Conservation (phyloP, 2,888 invertebrate genomes). For the Drosophila koepferae region DNA sequence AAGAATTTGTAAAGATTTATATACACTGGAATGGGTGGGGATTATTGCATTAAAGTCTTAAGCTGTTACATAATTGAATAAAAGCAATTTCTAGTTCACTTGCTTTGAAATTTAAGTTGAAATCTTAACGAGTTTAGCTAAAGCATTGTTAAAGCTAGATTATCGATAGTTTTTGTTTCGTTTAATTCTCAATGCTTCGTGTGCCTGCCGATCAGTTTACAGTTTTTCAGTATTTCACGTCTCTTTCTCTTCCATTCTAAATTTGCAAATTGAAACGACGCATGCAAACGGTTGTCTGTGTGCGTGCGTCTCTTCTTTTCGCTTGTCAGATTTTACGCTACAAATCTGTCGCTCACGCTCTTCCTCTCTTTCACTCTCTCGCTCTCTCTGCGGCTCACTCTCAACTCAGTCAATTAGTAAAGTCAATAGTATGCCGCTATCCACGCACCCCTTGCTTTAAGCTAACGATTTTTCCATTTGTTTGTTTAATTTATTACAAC, state of each 20-base stretch:
- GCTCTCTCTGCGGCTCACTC: constrained; percentile 4
- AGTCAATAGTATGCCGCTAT: constrained; percentile 65
- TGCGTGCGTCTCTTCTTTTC: constrained; percentile 12
- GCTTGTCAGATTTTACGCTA: constrained; percentile 30
- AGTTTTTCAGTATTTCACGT: constrained; percentile 1
- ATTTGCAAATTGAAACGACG: constrained; percentile 37
- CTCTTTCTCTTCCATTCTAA: constrained; percentile 1
- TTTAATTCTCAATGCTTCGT: not conserved
- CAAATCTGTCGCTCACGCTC: constrained; percentile 2
- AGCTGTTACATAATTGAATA: not conserved
- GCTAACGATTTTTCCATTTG: constrained; percentile 49
- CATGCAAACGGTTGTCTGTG: constrained; percentile 14
- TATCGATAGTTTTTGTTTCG: not conserved
- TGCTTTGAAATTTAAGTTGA: not conserved
- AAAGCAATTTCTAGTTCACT: not conserved
- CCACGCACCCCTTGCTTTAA: constrained; percentile 7
- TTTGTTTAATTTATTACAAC: constrained; percentile 72
- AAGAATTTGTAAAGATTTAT: constrained; percentile 39
- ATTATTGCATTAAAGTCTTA: constrained; percentile 2
- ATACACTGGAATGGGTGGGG: constrained; percentile 1
- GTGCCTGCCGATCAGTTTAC: constrained; percentile 4
- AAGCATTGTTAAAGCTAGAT: not conserved
- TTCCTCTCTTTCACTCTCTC: not conserved
- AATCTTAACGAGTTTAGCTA: not conserved
- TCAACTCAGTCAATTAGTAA: constrained; percentile 70